phyloP scores from a whole-genome alignment of 2,113 vertebrate species.

The Macrotus californicus region DNA sequence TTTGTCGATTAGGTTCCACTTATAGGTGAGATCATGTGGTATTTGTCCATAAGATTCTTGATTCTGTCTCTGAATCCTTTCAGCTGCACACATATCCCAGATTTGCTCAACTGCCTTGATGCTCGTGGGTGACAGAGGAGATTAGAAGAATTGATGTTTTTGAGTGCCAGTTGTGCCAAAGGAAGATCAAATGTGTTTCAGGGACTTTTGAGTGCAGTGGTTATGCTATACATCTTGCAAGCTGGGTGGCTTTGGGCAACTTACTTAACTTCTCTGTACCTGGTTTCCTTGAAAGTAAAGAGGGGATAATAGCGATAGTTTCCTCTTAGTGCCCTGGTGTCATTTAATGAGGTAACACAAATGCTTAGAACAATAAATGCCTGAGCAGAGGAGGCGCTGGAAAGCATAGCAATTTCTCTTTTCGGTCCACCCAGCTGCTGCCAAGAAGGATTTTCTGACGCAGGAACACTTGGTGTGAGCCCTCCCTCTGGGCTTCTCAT shows the following conservation, averaged over 20 bases:
- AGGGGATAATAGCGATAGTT: background rate
- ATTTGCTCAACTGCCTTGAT: background rate
- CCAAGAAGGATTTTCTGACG: background rate
- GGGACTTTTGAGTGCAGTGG: background rate
- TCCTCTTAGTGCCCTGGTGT: background rate
- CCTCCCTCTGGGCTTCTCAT: background rate
- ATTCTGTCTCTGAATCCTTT: background rate
- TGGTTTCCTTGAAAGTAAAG: background rate
- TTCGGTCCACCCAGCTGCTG: no score
- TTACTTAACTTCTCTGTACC: background rate
- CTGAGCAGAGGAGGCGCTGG: no score
- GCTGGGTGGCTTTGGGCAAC: background rate
- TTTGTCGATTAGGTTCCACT: no score
- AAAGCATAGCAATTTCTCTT: background rate
- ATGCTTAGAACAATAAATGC: background rate
- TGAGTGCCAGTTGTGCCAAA: background rate
- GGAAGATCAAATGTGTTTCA: background rate
- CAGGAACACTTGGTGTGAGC: background rate
- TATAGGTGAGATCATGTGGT: no score
- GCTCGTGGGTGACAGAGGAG: background rate
- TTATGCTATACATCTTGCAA: background rate
- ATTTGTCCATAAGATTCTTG: background rate
- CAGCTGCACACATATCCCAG: background rate
- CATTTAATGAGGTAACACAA: background rate
- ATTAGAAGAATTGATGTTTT: background rate